A percentile compares a stretch with the other conserved stretches of the same genome.
Evolutionary conservation across 2,113 vertebrate genomes (phyloP).

Genomic region (Laterallus jamaicensis): DNA sequence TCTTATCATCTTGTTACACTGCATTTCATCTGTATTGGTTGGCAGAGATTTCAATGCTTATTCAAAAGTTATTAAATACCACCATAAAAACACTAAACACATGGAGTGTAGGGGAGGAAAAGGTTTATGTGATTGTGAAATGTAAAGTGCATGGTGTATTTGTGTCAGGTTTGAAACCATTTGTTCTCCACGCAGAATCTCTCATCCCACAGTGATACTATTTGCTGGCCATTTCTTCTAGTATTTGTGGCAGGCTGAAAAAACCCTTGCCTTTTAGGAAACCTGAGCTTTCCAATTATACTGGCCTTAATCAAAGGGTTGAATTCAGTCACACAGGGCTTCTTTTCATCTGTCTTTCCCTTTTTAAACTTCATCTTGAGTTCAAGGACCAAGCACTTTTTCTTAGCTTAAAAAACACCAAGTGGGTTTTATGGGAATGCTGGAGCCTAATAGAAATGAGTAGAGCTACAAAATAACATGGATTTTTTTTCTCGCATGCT

Average conservation of each 20-base stretch:
- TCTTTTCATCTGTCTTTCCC: not conserved
- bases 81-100: not conserved
- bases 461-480: not conserved
- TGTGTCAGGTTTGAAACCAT: not conserved
- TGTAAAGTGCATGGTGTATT: not conserved
- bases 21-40: not conserved
- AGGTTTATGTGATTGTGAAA: not conserved
- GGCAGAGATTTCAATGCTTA: not conserved
- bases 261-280: not conserved
- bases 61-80: not conserved
- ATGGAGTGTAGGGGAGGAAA: not conserved
- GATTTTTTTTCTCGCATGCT: not conserved
- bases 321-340: not conserved
- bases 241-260: not conserved
- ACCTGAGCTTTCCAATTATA: not conserved
- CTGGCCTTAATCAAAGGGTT: not conserved
- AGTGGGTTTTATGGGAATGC: not conserved
- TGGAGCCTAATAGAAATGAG: not conserved
- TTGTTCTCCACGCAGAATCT: not conserved
- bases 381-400: not conserved
- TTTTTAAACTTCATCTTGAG: not conserved
- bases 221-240: not conserved
- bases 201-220: not conserved
- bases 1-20: not conserved
- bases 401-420: not conserved